phyloP scores from a whole-genome alignment of 2,797 vertebrate species.

The Myotis findleyi region DNA sequence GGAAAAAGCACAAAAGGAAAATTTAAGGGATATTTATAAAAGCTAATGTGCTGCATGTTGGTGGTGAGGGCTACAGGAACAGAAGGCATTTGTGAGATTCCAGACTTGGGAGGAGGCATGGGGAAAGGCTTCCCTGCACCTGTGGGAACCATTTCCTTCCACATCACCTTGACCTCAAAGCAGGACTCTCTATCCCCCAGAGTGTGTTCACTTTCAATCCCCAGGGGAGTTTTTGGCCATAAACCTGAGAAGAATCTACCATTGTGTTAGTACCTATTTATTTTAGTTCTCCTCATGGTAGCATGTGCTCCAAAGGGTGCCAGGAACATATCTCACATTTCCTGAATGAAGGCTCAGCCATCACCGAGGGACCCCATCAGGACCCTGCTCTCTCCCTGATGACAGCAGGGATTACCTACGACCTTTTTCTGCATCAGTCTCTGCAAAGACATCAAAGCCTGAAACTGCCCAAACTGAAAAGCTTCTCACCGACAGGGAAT shows the following conservation, averaged over 20 bases:
- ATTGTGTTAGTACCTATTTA: background rate
- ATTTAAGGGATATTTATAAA: background rate
- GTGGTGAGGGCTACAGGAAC: background rate
- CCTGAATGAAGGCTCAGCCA: background rate
- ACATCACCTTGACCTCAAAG: background rate
- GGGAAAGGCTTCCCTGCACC: background rate
- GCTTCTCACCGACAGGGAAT: background rate
- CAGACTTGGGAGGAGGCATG: background rate
- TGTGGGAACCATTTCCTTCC: background rate
- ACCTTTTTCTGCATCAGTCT: background rate
- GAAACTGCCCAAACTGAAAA: background rate
- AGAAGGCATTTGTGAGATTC: background rate
- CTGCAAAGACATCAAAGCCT: background rate
- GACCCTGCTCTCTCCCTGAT: background rate
- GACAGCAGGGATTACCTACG: background rate
- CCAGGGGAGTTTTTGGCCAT: background rate
- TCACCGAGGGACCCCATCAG: background rate
- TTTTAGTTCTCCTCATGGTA: background rate
- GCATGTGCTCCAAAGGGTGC: background rate
- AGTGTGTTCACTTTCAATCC: background rate
- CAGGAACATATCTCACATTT: background rate
- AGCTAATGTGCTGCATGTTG: background rate
- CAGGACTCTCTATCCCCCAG: background rate
- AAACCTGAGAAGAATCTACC: background rate
- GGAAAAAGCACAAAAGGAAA: background rate